Evolutionary conservation across 2,113 vertebrate species (phyloP), one percentile per base, ranked within the genome.

Genomic region (Chloroceryle aenea): DNA sequence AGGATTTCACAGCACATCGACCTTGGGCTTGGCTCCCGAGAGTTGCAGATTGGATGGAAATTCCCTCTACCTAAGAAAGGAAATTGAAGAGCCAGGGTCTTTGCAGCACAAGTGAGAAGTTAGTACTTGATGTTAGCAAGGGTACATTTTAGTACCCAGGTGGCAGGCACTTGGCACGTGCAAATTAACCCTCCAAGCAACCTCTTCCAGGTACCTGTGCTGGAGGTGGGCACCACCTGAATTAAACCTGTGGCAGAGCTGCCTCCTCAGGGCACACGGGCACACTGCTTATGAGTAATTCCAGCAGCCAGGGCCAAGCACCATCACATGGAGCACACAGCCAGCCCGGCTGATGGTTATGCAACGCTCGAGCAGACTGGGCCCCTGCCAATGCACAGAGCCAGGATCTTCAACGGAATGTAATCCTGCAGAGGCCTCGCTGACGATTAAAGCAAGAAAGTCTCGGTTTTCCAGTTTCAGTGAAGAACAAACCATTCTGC

Each of bases 81-180:
- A 64, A 66, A 76, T 22, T 8, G 8, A 42, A 42, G 10, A 80
- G 53, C 45, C 69, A 43, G 40, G 68, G 36, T 73, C n/a, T 48
- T 17, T 14, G 13, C 48, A 69, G 14, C 9, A 6, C 29, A 61
- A 69, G 59, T 13, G 17, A 34, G 13, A 76, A 71, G 40, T 23
- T 43, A 30, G 34, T 32, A 6, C 13, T 47, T 15, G 13, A 23
- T n/a, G 7, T 43, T 72, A 40, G 15, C 61, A 36, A 43, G 6
- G 38, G 10, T 5, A 22, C 11, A 8, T 72, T 75, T 82, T 56
- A 8, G 56, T 20, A 2, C 20, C 16, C 21, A 40, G 26, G 8
- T 3, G 1, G 40, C 53, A 73, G 9, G 25, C 59, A 56, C 7
- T 3, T n/a, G 14, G 34, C 20, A 36, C 0, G 0, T 20, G 6